Percentiles rank a stretch among this genome's conserved stretches.
phyloP scores from a whole-genome alignment of 1,140 invertebrate species.

The Polypedilum vanderplanki region DNA sequence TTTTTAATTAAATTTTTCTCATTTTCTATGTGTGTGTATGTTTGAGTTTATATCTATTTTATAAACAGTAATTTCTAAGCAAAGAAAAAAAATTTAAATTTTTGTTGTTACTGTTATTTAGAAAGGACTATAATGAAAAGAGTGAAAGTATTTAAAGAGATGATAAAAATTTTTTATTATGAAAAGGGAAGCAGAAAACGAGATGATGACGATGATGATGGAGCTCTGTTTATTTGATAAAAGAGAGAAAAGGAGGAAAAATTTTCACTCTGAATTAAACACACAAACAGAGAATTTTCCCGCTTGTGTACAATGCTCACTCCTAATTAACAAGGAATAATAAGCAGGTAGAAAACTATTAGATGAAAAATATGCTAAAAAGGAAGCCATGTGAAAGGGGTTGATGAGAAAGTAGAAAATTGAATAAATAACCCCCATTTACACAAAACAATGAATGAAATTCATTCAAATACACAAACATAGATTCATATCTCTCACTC shows the following conservation, averaged over 20 bases:
- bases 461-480: too few species aligned
- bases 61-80: too few species aligned
- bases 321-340: constrained; percentile 26
- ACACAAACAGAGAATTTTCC: background rate
- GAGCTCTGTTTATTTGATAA: background rate
- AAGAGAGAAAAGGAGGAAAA: background rate
- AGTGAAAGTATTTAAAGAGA: background rate
- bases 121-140: background rate
- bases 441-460: too few species aligned
- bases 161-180: background rate
- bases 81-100: too few species aligned
- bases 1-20: constrained; percentile 28
- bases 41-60: background rate
- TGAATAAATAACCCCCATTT: background rate
- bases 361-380: constrained; percentile 23
- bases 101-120: too few species aligned
- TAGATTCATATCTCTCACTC: background rate
- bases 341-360: constrained; percentile 24
- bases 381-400: background rate
- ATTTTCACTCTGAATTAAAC: constrained; percentile 7
- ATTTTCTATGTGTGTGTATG: background rate
- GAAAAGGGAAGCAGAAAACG: background rate
- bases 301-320: background rate
- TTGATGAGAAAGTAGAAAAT: background rate
- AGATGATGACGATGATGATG: constrained; percentile 2